Conservation (phyloP, 2,113 vertebrate species). For the Xenotilapia flavipinnis region DNA sequence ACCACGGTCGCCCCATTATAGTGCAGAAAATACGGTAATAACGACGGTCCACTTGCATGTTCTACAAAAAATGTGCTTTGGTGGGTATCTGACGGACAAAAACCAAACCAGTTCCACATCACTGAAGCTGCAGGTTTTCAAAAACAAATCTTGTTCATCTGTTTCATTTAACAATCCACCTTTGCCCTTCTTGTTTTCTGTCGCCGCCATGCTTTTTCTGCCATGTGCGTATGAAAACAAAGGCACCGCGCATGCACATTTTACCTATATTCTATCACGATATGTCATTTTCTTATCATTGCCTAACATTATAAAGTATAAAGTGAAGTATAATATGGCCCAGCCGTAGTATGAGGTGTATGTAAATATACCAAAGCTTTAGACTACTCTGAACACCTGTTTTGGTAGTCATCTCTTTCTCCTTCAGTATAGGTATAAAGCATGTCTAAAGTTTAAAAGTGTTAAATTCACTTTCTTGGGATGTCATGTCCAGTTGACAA, state of each 20-base stretch:
- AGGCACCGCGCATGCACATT: not conserved
- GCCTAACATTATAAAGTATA: not conserved
- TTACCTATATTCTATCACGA: not conserved
- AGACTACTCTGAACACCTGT: not conserved
- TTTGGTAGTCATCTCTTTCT: not conserved
- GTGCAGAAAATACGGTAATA: not conserved
- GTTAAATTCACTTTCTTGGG: not conserved
- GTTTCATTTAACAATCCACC: not conserved
- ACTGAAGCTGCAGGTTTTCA: not conserved
- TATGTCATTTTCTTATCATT: not conserved
- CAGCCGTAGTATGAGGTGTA: no score
- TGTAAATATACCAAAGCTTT: not conserved
- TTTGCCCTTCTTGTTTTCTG: not conserved
- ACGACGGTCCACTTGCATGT: not conserved
- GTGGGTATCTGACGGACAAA: not conserved
- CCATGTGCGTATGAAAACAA: not conserved
- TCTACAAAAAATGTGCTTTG: not conserved
- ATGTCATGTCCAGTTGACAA: conserved; percentile 70
- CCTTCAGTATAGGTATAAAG: not conserved
- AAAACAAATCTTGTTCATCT: not conserved
- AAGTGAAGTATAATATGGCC: not conserved
- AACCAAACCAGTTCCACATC: not conserved
- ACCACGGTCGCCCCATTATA: not conserved
- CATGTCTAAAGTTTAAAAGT: not conserved
- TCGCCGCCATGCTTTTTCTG: not conserved